Evolutionary conservation across 2,888 invertebrate genomes (phyloP), one percentile per base, ranked within the genome.

Genomic region (Cylindroiulus punctatus): DNA sequence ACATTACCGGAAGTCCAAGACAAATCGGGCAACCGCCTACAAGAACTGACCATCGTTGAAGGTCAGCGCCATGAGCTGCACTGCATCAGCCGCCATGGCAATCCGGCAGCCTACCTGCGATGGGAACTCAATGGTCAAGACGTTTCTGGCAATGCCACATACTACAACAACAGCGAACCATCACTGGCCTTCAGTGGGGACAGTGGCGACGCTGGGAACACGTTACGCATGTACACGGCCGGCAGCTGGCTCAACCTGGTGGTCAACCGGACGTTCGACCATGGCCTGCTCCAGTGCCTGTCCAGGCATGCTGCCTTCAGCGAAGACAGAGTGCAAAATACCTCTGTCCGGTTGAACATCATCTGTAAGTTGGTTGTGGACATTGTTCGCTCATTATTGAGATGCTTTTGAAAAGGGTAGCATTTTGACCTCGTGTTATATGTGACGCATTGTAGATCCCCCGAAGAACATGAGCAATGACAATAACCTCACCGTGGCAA

Each of bases 1-100:
- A 86, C 86, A 12, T 52, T 44, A 40, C 86, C 86, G 17, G 86
- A 86, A 86, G 81, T 86, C 42, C 86, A 86, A 86, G 86, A 86
- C 30, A 42, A 52, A 26, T 22, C 81, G 8, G 86, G 86, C 44
- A 86, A 76, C 42, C 26, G 30, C n/a, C n/a, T 81, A 32, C 36
- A 52, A 19, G 7, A 10, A 26, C 8, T 86, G 30, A 86, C 86
- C 40, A 26, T 86, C 7, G n/a, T 86, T 17, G 86, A 86, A 86
- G 86, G 86, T 10, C 30, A 81, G 42, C 26, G 36, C 4, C 81
- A 81, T n/a, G 57, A 81, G 14, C 42, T 86, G 42, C 86, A 86
- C 26, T 86, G 86, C 42, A 36, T 86, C 26, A 86, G 86, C 42
- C 81, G 86, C 19, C 76, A 86, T 42, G 86, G 86, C n/a, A 86